These are phyloP conservation scores for Synchiropus splendidus DNA, from an alignment of 2,113 vertebrate genomes.

Conservation along the genomic window DNA sequence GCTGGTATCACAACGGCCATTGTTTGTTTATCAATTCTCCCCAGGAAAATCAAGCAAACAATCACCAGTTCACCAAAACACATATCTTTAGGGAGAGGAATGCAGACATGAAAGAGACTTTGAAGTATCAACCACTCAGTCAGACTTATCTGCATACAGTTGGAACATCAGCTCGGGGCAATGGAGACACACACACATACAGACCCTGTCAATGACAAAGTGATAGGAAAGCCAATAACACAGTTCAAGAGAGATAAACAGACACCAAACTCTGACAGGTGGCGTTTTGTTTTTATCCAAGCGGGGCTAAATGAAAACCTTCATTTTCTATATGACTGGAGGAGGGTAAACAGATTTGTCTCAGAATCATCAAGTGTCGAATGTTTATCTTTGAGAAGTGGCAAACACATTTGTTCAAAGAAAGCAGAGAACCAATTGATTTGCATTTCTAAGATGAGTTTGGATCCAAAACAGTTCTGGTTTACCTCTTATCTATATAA, in stretches of 20 bases:
- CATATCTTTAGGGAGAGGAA: conserved; percentile 3
- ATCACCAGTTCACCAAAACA: background rate
- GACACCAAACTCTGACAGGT: background rate
- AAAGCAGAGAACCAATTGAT: too few relatives aligned
- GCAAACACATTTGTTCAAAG: too few relatives aligned
- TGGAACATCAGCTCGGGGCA: conserved; percentile 6
- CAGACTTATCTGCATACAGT: conserved; percentile 7
- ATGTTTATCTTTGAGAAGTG: too few relatives aligned
- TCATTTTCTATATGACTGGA: too few relatives aligned
- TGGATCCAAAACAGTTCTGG: too few relatives aligned
- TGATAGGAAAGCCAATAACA: background rate
- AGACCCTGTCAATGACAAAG: conserved; percentile 1
- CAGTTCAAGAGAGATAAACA: background rate
- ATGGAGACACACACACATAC: background rate
- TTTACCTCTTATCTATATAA: too few relatives aligned
- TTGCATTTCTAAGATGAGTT: too few relatives aligned
- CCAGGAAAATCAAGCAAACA: background rate
- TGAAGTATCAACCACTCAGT: conserved; percentile 16
- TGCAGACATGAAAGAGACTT: conserved; percentile 9
- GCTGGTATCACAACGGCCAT: conserved; percentile 10
- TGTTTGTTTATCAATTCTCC: conserved; percentile 29
- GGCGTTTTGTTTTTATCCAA: background rate
- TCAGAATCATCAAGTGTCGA: too few relatives aligned
- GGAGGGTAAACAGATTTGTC: too few relatives aligned
- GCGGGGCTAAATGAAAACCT: too few relatives aligned